Evolutionary conservation across 1,140 invertebrate species (phyloP).

Genomic region (Patella vulgata): DNA sequence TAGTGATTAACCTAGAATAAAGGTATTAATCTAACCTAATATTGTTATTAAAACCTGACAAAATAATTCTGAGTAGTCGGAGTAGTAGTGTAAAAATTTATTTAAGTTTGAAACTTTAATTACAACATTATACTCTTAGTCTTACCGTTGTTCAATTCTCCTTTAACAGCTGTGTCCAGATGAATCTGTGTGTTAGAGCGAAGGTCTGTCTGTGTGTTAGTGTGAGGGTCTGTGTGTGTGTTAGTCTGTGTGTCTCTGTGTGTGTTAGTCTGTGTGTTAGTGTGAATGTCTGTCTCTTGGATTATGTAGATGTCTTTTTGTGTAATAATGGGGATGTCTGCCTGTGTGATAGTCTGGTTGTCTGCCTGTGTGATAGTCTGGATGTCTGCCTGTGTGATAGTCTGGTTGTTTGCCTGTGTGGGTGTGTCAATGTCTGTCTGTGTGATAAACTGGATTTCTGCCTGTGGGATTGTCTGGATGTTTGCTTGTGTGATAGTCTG

Average conservation of each 20-base stretch:
- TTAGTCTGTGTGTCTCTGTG: slow-evolving; percentile 38
- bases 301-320: slow-evolving; percentile 20
- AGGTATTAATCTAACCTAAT: no score
- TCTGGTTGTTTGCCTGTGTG: slow-evolving; percentile 32
- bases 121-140: neutral
- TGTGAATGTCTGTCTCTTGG: slow-evolving; percentile 31
- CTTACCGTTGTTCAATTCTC: neutral
- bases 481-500: slow-evolving; percentile 12
- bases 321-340: slow-evolving; percentile 3
- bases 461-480: slow-evolving; percentile 7
- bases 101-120: neutral
- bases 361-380: slow-evolving; percentile 23
- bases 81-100: neutral
- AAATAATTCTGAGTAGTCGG: neutral
- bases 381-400: slow-evolving; percentile 28
- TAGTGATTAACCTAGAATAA: no score
- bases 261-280: slow-evolving; percentile 34
- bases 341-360: slow-evolving; percentile 13
- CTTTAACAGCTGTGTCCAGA: neutral
- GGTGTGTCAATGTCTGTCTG: slow-evolving; percentile 21
- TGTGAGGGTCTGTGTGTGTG: slow-evolving; percentile 28
- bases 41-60: no score
- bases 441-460: slow-evolving; percentile 15
- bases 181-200: neutral
- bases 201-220: slow-evolving; percentile 9